Base-by-base conservation (phyloP, 2,888 invertebrate species). In the Neocrepidodera transversa region DNA sequence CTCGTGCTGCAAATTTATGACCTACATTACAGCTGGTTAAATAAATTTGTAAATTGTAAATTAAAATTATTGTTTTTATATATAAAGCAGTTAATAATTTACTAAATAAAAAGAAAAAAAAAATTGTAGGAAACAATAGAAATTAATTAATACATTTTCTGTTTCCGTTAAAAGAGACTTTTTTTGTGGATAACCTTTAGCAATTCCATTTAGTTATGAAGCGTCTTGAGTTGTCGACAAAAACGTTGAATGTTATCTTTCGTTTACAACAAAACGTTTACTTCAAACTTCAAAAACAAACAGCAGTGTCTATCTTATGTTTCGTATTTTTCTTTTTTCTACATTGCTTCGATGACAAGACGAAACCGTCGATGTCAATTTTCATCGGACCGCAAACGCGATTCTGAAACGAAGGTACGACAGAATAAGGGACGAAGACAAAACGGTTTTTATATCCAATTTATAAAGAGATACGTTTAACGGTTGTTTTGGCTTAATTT, bases 351-450 rank as follows among this genome's bases (percentile, higher is more conserved):
- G 17, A 16, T 38, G 38, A 38, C 38, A 38, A 17, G 8, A 65
- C 63, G 63, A 65, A 65, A 67, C 61, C 67, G 60, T 58, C 65
- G 64, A 67, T 65, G 63, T 67, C 63, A 63, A 67, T 65, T 63
- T 63, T 52, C 43, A 58, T 35, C 36, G 64, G 49, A 42, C 49
- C 35, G 43, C 20, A 50, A 54, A 10, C 17, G 17, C 7, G 17
- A 17, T 38, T 38, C 38, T 16, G 38, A 16, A 38, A 38, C 38
- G 38, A 38, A 38, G 38, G 38, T 38, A 38, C 38, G 38, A 38
- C 38, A 38, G 38, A 5, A 38, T 38, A 16, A 8, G 38, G 38
- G 38, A 38, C 38, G 16, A 17, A 38, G 35, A 38, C 38, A 14
- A 17, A 38, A 38, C 17, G 38, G 16, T 38, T 38, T 38, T 38